phyloP scores from a whole-genome alignment of 2,113 vertebrate genomes.

The Pycnonotus jocosus region DNA sequence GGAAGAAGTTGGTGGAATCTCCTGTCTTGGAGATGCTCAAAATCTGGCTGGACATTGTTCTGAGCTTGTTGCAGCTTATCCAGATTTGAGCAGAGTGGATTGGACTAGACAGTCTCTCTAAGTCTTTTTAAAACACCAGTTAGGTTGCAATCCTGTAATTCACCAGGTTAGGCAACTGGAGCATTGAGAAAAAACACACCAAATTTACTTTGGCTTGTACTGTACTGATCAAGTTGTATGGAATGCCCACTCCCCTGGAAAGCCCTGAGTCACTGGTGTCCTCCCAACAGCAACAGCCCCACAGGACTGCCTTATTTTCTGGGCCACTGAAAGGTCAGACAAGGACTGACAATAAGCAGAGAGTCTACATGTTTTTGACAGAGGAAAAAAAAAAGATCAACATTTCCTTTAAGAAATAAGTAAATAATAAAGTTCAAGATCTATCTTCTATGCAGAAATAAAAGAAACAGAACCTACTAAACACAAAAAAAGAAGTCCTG shows the following conservation, averaged over 20 bases:
- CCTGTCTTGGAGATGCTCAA: not conserved
- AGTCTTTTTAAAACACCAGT: not conserved
- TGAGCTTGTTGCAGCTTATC: not conserved
- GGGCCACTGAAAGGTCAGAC: not conserved
- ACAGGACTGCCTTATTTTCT: not conserved
- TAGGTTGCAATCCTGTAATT: not conserved
- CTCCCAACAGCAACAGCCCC: not conserved
- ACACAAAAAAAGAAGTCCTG: not conserved
- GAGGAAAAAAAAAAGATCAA: not conserved
- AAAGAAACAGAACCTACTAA: not conserved
- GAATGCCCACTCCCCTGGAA: not conserved
- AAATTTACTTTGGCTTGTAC: not conserved
- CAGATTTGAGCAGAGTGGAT: not conserved
- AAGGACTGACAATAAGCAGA: not conserved
- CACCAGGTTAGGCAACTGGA: not conserved
- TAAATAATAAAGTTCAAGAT: not conserved
- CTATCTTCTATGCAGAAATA: not conserved
- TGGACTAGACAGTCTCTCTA: not conserved
- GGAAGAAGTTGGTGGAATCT: not conserved
- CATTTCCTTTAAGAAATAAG: not conserved
- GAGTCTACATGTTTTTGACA: not conserved
- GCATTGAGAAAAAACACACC: not conserved
- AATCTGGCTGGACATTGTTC: not conserved
- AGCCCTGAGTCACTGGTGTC: not conserved
- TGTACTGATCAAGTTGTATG: not conserved